A percentile compares a stretch with the other conserved stretches of the same genome.
These are phyloP conservation scores for Boulengeromyrus knoepffleri DNA, from an alignment of 2,113 vertebrate species.

Conservation along the genomic window DNA sequence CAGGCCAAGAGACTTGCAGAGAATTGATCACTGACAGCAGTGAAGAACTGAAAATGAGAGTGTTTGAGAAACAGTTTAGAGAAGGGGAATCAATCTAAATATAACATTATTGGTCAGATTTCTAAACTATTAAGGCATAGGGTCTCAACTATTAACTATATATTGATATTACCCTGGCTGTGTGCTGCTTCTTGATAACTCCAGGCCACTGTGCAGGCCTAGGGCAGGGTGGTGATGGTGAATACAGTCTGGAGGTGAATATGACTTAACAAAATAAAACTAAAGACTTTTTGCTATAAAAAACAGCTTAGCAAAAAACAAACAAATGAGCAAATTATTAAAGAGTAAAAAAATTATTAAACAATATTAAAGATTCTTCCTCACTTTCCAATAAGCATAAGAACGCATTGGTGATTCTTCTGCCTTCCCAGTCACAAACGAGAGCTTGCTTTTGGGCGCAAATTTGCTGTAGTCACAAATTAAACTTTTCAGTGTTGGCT, in stretches of 20 bases:
- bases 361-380: background rate
- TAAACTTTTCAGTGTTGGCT: background rate
- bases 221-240: no score
- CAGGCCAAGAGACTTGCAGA: no score
- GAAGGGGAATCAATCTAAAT: no score
- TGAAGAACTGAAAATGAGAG: no score
- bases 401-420: background rate
- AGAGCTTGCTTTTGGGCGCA: background rate
- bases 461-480: background rate
- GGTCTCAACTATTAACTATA: background rate
- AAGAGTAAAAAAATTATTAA: no score
- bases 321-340: no score
- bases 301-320: no score
- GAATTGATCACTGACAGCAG: no score
- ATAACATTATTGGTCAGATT: no score
- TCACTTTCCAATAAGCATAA: background rate
- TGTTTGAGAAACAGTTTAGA: no score
- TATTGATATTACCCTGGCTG: background rate
- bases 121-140: background rate
- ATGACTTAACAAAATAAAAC: background rate
- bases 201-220: background rate
- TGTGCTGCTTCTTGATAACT: background rate
- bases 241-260: background rate
- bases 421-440: background rate
- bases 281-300: no score